These are phyloP conservation scores for Ochlodes sylvanus DNA, from an alignment of 2,888 invertebrate genomes.

Conservation along the genomic window DNA sequence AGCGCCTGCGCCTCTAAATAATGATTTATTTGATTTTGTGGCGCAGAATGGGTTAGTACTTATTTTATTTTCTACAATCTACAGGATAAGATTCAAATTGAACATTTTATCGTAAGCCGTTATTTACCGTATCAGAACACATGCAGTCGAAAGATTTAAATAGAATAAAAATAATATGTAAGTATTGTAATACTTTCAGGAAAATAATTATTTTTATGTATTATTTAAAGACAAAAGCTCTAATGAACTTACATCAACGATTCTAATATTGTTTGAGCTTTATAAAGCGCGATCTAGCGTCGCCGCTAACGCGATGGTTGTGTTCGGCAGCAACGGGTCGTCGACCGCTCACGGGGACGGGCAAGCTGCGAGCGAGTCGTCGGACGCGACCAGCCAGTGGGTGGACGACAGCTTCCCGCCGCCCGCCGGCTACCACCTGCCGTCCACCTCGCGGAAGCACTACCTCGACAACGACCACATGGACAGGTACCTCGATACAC, in stretches of 20 bases:
- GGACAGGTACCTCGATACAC: constrained; percentile 64
- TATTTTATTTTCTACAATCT: not conserved
- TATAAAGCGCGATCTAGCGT: no score
- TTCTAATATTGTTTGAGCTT: no score
- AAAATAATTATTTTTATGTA: no score
- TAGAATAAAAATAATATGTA: no score
- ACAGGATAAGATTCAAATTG: no score
- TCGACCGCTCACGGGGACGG: constrained; percentile 41
- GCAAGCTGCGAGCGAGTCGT: constrained; percentile 65
- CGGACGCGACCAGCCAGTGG: constrained; percentile 81
- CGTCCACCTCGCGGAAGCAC: constrained; percentile 65
- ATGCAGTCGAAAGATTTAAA: no score
- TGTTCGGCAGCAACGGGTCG: not conserved
- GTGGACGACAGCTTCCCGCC: constrained; percentile 81
- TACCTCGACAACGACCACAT: constrained; percentile 72
- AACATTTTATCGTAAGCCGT: no score
- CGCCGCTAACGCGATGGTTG: not conserved
- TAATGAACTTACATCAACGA: no score
- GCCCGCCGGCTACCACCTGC: constrained; percentile 68
- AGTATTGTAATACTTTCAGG: no score
- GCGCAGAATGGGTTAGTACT: constrained; percentile 61
- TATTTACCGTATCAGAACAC: no score
- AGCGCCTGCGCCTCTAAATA: constrained; percentile 61
- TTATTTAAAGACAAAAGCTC: no score
- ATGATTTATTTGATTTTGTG: constrained; percentile 69